A percentile compares a stretch with the other conserved stretches of the same genome.
phyloP scores from a whole-genome alignment of 2,888 invertebrate genomes.

The Leucoptera coffeella region DNA sequence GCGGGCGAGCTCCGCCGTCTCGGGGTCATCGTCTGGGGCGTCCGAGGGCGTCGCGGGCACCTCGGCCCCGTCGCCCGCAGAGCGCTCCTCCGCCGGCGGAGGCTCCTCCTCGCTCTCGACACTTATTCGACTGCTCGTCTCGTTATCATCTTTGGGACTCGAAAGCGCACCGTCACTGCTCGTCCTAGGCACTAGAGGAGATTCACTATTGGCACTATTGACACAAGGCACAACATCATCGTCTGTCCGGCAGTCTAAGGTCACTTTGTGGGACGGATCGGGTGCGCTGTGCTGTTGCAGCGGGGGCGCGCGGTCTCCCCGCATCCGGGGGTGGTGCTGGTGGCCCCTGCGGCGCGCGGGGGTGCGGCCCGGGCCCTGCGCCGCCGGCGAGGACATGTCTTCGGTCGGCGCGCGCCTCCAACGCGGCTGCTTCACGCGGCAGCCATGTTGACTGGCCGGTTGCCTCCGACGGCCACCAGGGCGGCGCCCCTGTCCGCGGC shows the following conservation, averaged over 20 bases:
- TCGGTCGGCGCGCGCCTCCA: constrained; percentile 31
- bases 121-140: constrained; percentile 21
- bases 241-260: constrained; percentile 36
- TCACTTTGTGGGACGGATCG: constrained; percentile 41
- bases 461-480: no score
- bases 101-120: neutral
- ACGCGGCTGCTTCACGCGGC: constrained; percentile 31
- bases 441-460: constrained; percentile 54
- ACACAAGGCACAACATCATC: constrained; percentile 46
- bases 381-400: constrained; percentile 55
- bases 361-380: constrained; percentile 54
- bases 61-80: constrained; percentile 42
- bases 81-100: constrained; percentile 26
- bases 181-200: constrained; percentile 49
- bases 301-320: constrained; percentile 44
- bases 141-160: constrained; percentile 36
- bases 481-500: no score
- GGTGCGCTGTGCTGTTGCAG: constrained; percentile 10
- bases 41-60: constrained; percentile 21
- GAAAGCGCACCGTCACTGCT: constrained; percentile 53
- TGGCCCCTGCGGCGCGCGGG: constrained; percentile 63
- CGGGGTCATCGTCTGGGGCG: constrained; percentile 63
- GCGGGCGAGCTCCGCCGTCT: constrained; percentile 74
- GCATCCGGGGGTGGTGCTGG: constrained; percentile 68
- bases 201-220: constrained; percentile 49